A percentile compares a stretch with the other conserved stretches of the same genome.
Evolutionary conservation across 2,113 vertebrate genomes (phyloP).

Genomic region (Nyctereutes procyonoides): DNA sequence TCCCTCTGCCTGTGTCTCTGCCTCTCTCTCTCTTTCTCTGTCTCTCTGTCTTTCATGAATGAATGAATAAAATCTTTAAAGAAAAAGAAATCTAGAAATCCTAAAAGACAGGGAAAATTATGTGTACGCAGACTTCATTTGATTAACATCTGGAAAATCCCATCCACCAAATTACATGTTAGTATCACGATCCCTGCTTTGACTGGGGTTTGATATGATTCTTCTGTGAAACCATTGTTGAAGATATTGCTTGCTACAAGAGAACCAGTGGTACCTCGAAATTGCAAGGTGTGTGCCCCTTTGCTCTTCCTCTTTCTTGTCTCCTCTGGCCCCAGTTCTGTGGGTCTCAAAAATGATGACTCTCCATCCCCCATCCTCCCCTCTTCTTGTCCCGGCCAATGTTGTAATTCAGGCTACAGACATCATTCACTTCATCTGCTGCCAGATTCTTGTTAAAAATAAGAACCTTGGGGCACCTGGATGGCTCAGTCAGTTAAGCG

Average conservation of each 20-base stretch:
- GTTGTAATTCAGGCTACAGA: not conserved
- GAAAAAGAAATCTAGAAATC: not conserved
- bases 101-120: not conserved
- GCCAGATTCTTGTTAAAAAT: not conserved
- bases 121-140: not conserved
- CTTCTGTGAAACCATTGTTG: not conserved
- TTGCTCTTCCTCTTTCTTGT: fast-evolving
- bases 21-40: too few species aligned
- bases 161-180: not conserved
- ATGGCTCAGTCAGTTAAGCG: too few species aligned
- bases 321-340: not conserved
- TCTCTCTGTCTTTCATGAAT: too few species aligned
- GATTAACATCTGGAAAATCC: not conserved
- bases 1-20: too few species aligned
- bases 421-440: not conserved
- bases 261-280: not conserved
- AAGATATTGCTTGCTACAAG: not conserved
- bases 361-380: not conserved
- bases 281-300: not conserved
- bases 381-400: not conserved
- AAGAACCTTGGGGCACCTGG: too few species aligned
- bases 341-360: not conserved
- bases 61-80: too few species aligned
- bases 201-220: not conserved
- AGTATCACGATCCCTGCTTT: not conserved